Evolutionary conservation across 2,888 invertebrate genomes (phyloP), one percentile per base, ranked within the genome.

Genomic region (Drosophila affinis): DNA sequence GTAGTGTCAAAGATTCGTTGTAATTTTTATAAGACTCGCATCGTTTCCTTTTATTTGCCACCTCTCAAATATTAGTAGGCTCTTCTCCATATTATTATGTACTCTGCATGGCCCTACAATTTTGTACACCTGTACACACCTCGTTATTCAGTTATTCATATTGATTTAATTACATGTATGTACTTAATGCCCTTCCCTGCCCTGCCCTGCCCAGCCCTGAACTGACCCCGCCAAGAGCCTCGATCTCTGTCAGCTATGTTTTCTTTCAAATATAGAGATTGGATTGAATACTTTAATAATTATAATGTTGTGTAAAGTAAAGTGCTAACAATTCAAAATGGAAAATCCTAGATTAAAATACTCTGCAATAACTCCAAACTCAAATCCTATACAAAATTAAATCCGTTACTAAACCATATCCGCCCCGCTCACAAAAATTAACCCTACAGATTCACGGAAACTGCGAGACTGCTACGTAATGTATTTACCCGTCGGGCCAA

Each of bases 381-480:
- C 7, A 39, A 27, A 29, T 55, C 69, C 58, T 44, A 32, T 59
- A 68, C 76, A 64, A 76, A 78, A 76, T 56, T 60, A 74, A 68
- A 62, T 44, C 69, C 52, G 63, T 60, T 58, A 75, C 75, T 59
- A 62, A 67, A 55, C 45, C 44, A 29, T 57, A 68, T 46, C 62
- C 55, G 56, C 55, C 58, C 63, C 72, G 54, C 55, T 62, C 62
- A 56, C 24, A 63, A 49, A 64, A 72, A 70, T 77, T 75, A 84
- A 88, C 74, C 76, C 79, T 62, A 77, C 95, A 98, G 98, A 95
- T 96, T 98, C 93, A 97, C 98, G 93, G 98, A 99, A 95, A 98
- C 98, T 91, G 98, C 98, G 93, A 95, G 98, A 90, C 95, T 99
- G 92, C 95, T 99, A 93, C 96, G 97, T 94, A 97, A 96, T 94